Conservation (phyloP, 2,113 vertebrate genomes). For the Otolemur garnettii region DNA sequence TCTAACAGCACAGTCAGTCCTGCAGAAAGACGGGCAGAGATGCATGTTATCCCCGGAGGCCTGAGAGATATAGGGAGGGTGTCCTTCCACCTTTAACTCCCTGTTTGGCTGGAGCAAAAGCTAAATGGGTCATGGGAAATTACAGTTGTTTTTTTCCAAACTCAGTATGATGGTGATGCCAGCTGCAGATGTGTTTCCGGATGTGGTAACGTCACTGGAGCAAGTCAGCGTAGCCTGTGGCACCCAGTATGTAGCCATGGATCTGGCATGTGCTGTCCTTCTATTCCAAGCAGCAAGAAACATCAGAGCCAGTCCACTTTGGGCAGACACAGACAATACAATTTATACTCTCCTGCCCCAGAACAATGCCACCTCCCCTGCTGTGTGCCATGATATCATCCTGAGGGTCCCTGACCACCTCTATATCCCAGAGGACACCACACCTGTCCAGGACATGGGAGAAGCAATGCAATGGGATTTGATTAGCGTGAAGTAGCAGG, state of each 20-base stretch:
- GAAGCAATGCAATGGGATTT: neutral
- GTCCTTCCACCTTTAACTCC: neutral
- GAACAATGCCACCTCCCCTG: neutral
- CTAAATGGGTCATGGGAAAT: neutral
- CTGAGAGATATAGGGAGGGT: neutral
- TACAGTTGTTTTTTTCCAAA: neutral
- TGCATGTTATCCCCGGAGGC: neutral
- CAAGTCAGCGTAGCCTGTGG: neutral
- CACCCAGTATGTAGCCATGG: neutral
- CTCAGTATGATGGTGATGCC: neutral
- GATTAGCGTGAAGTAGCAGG: neutral
- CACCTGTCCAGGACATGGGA: neutral
- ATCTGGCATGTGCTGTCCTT: slow-evolving; percentile 27
- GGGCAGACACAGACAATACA: neutral
- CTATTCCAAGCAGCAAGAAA: neutral
- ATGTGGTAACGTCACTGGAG: neutral
- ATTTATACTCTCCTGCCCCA: neutral
- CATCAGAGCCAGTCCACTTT: slow-evolving; percentile 39
- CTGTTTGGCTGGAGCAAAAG: neutral
- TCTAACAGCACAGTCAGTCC: neutral
- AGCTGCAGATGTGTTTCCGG: slow-evolving; percentile 39
- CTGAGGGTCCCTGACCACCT: neutral
- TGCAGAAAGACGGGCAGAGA: neutral
- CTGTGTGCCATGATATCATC: neutral
- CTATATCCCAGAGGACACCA: neutral